A percentile compares a stretch with the other conserved stretches of the same genome.
Conservation (phyloP, 2,888 invertebrate genomes). For the Pyrocoelia pectoralis region DNA sequence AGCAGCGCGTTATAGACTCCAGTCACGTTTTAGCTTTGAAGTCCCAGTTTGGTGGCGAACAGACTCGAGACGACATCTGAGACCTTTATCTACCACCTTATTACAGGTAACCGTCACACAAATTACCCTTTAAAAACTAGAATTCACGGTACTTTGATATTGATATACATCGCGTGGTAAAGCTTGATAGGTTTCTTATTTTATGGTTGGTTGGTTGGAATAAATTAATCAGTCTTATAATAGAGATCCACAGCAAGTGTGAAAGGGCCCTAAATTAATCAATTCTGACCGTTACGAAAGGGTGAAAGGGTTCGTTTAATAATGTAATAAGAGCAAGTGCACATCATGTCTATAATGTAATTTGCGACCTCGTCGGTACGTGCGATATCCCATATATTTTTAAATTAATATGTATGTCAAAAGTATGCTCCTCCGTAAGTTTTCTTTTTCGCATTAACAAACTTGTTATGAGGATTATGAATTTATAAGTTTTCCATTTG, state of each 20-base stretch:
- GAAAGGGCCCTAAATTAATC: not conserved
- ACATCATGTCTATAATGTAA: not conserved
- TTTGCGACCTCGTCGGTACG: not conserved
- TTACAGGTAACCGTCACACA: constrained; percentile 39
- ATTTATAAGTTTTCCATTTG: too few species aligned
- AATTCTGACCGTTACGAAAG: not conserved
- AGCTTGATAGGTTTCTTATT: not conserved
- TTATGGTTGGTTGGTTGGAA: not conserved
- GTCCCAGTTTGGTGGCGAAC: constrained; percentile 41
- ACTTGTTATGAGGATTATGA: too few species aligned
- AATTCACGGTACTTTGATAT: constrained; percentile 22
- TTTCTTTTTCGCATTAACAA: too few species aligned
- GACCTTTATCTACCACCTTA: constrained; percentile 38
- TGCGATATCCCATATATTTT: too few species aligned
- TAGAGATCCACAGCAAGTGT: not conserved
- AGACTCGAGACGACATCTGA: constrained; percentile 41
- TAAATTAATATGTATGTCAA: too few species aligned
- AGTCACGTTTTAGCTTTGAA: constrained; percentile 43
- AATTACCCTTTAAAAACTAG: constrained; percentile 39
- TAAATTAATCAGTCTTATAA: not conserved
- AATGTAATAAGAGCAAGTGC: not conserved
- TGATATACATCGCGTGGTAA: not conserved
- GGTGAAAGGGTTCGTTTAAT: not conserved
- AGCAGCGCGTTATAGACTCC: constrained; percentile 39
- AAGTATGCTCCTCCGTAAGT: too few species aligned